phyloP scores from a whole-genome alignment of 2,888 invertebrate genomes.

The Micoletzkya japonica region DNA sequence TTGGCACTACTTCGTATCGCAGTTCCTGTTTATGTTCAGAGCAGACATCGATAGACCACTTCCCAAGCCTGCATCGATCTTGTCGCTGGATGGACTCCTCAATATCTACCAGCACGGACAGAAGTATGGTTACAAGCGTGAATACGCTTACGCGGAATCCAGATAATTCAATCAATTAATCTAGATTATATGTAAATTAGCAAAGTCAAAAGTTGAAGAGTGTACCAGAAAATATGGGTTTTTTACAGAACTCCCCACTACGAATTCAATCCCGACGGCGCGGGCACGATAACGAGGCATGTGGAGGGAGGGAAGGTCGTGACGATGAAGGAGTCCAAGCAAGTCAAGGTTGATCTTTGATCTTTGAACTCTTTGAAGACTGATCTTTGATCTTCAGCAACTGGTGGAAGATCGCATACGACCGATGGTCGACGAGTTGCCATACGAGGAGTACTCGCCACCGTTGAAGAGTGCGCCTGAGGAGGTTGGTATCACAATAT shows the following conservation, averaged over 20 bases:
- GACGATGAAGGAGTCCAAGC: not conserved
- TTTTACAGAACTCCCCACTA: slow-evolving; percentile 10
- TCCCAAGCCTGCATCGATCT: slow-evolving; percentile 6
- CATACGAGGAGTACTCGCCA: no score
- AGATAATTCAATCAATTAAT: not conserved
- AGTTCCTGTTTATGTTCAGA: no score
- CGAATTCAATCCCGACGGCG: slow-evolving; percentile 15
- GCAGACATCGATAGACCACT: not conserved
- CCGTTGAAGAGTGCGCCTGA: no score
- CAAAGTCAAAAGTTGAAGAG: not conserved
- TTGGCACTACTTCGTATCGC: no score
- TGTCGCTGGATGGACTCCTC: slow-evolving; percentile 8
- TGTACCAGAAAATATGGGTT: not conserved
- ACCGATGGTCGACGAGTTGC: no score
- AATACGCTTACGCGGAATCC: no score
- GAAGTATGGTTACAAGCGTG: slow-evolving; percentile 8
- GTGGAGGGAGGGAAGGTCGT: slow-evolving; percentile 2
- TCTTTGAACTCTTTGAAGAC: no score
- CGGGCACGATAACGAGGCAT: not conserved
- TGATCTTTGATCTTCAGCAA: no score
- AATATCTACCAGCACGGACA: slow-evolving; percentile 9
- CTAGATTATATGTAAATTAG: not conserved
- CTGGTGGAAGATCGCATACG: no score
- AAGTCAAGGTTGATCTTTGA: slow-evolving; percentile 2
- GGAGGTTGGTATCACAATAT: no score